A percentile compares a stretch with the other conserved stretches of the same genome.
Conservation (phyloP, 2,113 vertebrate species). For the Austrofundulus limnaeus region DNA sequence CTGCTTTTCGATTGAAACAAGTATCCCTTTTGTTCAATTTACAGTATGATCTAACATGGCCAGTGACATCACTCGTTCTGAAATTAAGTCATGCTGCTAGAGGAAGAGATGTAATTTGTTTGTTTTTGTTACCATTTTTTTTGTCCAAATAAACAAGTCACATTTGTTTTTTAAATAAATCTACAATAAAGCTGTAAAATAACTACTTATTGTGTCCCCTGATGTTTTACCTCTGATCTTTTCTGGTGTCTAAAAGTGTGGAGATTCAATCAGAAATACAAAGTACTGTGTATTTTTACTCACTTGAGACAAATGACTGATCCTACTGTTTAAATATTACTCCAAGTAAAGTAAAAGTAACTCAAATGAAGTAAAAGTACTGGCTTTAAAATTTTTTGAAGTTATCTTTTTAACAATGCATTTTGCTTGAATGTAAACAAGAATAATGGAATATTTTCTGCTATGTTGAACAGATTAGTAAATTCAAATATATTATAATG, state of each 20-base stretch:
- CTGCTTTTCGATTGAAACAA: not conserved
- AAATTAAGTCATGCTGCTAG: conserved; percentile 72
- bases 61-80: conserved; percentile 54
- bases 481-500: no score
- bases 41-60: conserved; percentile 45
- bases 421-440: no score
- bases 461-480: no score
- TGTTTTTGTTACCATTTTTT: conserved; percentile 60
- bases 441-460: no score
- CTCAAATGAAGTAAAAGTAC: no score
- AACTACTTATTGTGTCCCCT: conserved; percentile 11
- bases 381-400: no score
- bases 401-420: no score
- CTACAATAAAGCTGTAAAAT: conserved; percentile 70
- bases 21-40: conserved; percentile 29
- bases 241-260: conserved; percentile 1
- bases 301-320: no score
- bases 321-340: no score
- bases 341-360: no score
- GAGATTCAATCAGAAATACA: no score
- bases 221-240: not conserved
- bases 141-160: conserved; percentile 56
- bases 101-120: conserved; percentile 43
- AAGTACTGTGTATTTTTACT: no score
- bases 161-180: conserved; percentile 70